These are phyloP conservation scores for Empis livida DNA, from an alignment of 2,888 invertebrate species.

Conservation along the genomic window DNA sequence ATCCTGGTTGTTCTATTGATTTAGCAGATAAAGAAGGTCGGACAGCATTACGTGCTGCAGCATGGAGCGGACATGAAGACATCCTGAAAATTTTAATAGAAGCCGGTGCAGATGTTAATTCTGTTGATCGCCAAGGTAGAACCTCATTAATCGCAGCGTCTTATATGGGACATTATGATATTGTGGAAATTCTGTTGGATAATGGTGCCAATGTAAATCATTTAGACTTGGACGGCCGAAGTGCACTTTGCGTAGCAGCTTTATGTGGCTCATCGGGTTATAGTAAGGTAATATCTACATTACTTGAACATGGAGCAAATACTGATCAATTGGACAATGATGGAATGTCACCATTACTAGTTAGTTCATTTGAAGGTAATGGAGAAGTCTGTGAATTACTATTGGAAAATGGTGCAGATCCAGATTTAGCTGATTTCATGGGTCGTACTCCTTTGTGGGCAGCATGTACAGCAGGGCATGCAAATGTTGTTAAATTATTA, in stretches of 20 bases:
- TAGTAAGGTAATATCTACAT: constrained; percentile 51
- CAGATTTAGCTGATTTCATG: constrained; percentile 70
- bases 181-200: constrained; percentile 69
- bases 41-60: constrained; percentile 79
- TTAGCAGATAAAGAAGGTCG: constrained; percentile 77
- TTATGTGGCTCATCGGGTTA: constrained; percentile 68
- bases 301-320: constrained; percentile 70
- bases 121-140: constrained; percentile 78
- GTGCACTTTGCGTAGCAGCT: constrained; percentile 77
- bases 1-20: constrained; percentile 67
- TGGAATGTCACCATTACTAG: constrained; percentile 74
- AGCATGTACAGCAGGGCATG: constrained; percentile 86
- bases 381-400: constrained; percentile 84
- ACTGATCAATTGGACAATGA: constrained; percentile 75
- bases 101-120: constrained; percentile 65
- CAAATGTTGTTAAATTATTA: constrained; percentile 68
- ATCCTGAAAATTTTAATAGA: constrained; percentile 62
- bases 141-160: constrained; percentile 91
- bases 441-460: constrained; percentile 84
- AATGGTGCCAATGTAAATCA: constrained; percentile 75
- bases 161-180: constrained; percentile 92
- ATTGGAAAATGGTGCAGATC: constrained; percentile 83
- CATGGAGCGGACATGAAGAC: constrained; percentile 89
- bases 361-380: constrained; percentile 86
- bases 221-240: constrained; percentile 75